These are phyloP conservation scores for Poecilia picta DNA, from an alignment of 2,797 vertebrate species.

Conservation along the genomic window DNA sequence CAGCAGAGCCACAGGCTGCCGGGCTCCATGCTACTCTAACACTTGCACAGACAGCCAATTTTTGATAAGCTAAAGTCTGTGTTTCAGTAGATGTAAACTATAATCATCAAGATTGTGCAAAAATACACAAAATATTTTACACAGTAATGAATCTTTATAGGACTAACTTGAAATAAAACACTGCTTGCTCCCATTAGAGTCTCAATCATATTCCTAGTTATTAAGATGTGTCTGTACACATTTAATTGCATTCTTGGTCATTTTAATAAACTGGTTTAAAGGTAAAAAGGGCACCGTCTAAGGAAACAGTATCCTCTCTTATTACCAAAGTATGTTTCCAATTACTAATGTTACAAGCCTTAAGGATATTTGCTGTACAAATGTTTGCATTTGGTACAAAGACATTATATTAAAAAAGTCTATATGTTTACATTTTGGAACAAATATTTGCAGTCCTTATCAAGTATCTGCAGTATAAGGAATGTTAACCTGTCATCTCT, in stretches of 20 bases:
- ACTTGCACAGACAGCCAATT: neutral
- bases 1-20: too few species aligned
- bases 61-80: neutral
- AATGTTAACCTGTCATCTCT: conserved; percentile 39
- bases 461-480: conserved; percentile 14
- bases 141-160: neutral
- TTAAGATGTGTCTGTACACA: neutral
- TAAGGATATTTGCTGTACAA: neutral
- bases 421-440: neutral
- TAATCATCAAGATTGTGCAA: neutral
- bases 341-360: neutral
- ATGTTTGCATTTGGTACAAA: neutral
- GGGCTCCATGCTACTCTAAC: neutral
- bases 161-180: neutral
- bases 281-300: conserved; percentile 42
- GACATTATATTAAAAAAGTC: neutral
- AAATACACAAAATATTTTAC: neutral
- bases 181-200: neutral
- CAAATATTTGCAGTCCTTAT: conserved; percentile 5
- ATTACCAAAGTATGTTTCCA: conserved; percentile 7
- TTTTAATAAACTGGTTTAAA: conserved; percentile 52
- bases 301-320: conserved; percentile 13
- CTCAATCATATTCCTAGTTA: neutral
- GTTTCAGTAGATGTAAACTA: neutral
- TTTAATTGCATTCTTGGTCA: conserved; percentile 41